A percentile compares a stretch with the other conserved stretches of the same genome.
Conservation (phyloP, 1,140 invertebrate genomes). For the Bemisia tabaci region DNA sequence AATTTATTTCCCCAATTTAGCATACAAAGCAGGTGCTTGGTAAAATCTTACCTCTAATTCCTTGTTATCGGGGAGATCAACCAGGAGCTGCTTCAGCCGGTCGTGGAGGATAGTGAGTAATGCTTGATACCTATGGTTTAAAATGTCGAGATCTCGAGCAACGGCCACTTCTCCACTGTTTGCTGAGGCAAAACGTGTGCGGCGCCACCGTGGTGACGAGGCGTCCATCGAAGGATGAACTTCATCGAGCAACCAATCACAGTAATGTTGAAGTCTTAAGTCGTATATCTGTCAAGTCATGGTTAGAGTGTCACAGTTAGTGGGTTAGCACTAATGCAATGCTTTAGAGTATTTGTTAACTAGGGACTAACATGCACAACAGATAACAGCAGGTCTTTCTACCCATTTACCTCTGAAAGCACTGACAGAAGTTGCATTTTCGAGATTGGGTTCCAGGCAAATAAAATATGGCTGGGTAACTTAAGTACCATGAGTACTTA, state of each 20-base stretch:
- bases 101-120: slow-evolving; percentile 57
- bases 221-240: slow-evolving; percentile 68
- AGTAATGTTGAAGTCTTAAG: slow-evolving; percentile 70
- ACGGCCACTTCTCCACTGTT: slow-evolving; percentile 60
- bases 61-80: slow-evolving; percentile 32
- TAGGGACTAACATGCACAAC: neutral
- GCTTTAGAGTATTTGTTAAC: neutral
- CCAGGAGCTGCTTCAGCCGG: slow-evolving; percentile 34
- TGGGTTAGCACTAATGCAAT: slow-evolving; percentile 24
- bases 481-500: too few species aligned
- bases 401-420: slow-evolving; percentile 11
- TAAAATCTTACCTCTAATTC: slow-evolving; percentile 34
- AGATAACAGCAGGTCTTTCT: slow-evolving; percentile 3
- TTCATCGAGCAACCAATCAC: slow-evolving; percentile 73
- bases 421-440: too few species aligned
- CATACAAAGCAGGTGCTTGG: too few species aligned
- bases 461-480: too few species aligned
- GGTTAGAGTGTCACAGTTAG: slow-evolving; percentile 35
- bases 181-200: slow-evolving; percentile 30
- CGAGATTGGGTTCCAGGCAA: too few species aligned
- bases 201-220: slow-evolving; percentile 29
- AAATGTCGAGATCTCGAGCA: slow-evolving; percentile 66
- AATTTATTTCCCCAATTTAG: too few species aligned
- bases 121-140: slow-evolving; percentile 68
- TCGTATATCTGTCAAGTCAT: slow-evolving; percentile 63